Conservation (phyloP, 2,113 vertebrate species). For the Chlorodrepanis virens region DNA sequence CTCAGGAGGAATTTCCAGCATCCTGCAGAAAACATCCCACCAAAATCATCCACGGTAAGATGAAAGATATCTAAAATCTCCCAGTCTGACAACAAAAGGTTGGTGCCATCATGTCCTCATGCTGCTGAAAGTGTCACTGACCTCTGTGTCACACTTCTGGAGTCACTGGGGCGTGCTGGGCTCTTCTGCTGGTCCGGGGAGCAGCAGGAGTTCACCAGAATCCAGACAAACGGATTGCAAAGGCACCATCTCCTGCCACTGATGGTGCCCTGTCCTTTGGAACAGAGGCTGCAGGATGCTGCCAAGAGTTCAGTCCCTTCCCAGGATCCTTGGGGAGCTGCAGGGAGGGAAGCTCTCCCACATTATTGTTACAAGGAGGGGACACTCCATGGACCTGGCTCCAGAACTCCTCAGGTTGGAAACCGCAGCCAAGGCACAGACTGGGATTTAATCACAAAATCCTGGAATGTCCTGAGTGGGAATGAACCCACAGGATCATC, state of each 20-base stretch:
- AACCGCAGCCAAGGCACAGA: not conserved
- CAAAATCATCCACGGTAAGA: not conserved
- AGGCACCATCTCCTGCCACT: not conserved
- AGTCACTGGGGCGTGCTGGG: not conserved
- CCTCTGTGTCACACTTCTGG: not conserved
- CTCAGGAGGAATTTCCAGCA: not conserved
- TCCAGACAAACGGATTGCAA: not conserved
- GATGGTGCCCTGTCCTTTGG: not conserved
- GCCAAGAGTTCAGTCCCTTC: not conserved
- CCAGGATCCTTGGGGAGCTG: not conserved
- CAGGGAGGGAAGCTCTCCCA: not conserved
- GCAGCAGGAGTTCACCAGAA: not conserved
- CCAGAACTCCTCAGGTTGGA: not conserved
- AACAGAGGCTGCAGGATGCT: not conserved
- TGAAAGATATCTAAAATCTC: not conserved
- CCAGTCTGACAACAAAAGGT: not conserved
- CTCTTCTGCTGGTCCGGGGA: not conserved
- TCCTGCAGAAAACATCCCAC: not conserved
- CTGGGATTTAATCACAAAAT: not conserved
- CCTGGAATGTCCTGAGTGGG: accelerated
- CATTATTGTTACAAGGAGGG: not conserved
- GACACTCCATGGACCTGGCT: accelerated
- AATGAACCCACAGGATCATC: not conserved
- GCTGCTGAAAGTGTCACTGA: not conserved
- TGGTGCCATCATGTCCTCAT: not conserved